phyloP scores from a whole-genome alignment of 1,140 invertebrate species.

The Drosophila nigrodunni region DNA sequence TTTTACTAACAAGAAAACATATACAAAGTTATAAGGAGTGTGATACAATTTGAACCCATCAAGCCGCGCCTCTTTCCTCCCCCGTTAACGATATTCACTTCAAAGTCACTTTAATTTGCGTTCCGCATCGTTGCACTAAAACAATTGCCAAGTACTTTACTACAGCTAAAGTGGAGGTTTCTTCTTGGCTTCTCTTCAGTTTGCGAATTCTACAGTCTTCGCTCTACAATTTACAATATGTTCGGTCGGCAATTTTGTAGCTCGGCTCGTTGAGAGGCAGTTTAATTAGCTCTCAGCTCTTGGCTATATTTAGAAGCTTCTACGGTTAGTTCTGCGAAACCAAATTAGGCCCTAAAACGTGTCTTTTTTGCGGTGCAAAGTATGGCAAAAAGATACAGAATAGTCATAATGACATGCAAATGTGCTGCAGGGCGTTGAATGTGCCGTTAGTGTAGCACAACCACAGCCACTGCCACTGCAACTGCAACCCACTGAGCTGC shows the following conservation, averaged over 20 bases:
- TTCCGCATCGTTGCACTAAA: slow-evolving; percentile 66
- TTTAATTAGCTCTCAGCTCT: slow-evolving; percentile 63
- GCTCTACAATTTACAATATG: slow-evolving; percentile 66
- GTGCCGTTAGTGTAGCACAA: slow-evolving; percentile 42
- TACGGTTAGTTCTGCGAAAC: slow-evolving; percentile 13
- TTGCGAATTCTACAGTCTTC: neutral
- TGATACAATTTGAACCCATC: slow-evolving; percentile 40
- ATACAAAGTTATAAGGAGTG: neutral
- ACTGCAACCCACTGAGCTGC: slow-evolving; percentile 26
- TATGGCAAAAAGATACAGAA: slow-evolving; percentile 4
- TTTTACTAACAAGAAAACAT: neutral
- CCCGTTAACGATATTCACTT: slow-evolving; percentile 39
- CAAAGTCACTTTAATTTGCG: slow-evolving; percentile 73
- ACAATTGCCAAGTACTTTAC: slow-evolving; percentile 56
- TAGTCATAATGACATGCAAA: slow-evolving; percentile 63
- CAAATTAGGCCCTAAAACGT: slow-evolving; percentile 15
- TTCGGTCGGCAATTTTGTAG: slow-evolving; percentile 54
- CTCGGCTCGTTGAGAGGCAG: slow-evolving; percentile 40
- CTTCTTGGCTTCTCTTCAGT: slow-evolving; percentile 19
- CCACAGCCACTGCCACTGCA: slow-evolving; percentile 6
- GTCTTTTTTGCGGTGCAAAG: neutral
- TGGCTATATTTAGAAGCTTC: slow-evolving; percentile 29
- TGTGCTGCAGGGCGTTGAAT: slow-evolving; percentile 35
- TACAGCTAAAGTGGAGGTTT: slow-evolving; percentile 11
- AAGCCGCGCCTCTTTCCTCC: slow-evolving; percentile 6